phyloP scores from a whole-genome alignment of 1,140 invertebrate species.

The Drosophila parabipectinata region DNA sequence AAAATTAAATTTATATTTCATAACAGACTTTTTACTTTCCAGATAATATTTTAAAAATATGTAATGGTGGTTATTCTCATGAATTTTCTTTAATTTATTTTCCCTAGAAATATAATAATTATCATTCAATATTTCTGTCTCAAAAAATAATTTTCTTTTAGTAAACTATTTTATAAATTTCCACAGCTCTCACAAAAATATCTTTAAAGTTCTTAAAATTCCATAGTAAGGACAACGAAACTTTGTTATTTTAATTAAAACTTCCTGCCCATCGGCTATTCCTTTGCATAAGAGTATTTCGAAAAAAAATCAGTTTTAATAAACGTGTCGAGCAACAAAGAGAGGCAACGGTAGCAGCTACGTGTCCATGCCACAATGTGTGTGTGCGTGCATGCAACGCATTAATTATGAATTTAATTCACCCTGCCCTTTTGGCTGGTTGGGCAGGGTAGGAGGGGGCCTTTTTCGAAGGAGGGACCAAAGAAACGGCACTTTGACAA shows the following conservation, averaged over 20 bases:
- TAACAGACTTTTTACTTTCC: too few relatives aligned
- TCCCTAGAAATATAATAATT: too few relatives aligned
- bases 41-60: too few relatives aligned
- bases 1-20: not conserved
- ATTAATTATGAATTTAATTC: conserved; percentile 83
- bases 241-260: conserved; percentile 1
- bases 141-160: too few relatives aligned
- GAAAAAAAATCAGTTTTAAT: conserved; percentile 78
- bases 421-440: conserved; percentile 59
- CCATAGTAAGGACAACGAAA: not conserved
- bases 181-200: too few relatives aligned
- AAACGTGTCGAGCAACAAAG: conserved; percentile 78
- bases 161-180: too few relatives aligned
- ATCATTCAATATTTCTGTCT: too few relatives aligned
- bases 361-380: conserved; percentile 45
- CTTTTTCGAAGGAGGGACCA: not conserved
- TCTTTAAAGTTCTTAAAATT: too few relatives aligned
- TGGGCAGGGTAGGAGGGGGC: not conserved
- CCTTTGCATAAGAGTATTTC: conserved; percentile 14
- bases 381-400: conserved; percentile 80
- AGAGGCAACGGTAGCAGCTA: conserved; percentile 72
- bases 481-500: conserved; percentile 17
- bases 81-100: too few relatives aligned
- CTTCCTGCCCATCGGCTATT: not conserved
- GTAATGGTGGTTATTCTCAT: too few relatives aligned